phyloP scores from a whole-genome alignment of 2,113 vertebrate genomes.

The Oryzias curvinotus region DNA sequence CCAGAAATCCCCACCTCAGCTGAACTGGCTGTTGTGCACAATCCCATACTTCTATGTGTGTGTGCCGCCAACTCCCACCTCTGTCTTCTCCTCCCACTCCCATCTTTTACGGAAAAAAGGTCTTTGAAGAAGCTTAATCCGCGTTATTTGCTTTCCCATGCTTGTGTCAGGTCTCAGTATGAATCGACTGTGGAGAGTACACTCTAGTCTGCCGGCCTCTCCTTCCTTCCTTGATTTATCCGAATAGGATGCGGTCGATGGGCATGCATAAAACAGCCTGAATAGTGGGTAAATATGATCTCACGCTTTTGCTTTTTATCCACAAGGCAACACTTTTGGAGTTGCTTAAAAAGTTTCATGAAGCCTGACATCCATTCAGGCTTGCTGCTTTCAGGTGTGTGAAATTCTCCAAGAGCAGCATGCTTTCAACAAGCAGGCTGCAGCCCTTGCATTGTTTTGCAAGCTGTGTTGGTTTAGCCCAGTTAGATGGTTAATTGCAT shows the following conservation, averaged over 20 bases:
- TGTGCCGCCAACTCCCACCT: conserved; percentile 54
- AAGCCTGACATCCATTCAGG: conserved; percentile 73
- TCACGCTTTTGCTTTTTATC: conserved; percentile 67
- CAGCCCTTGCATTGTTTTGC: conserved; percentile 64
- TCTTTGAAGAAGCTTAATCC: conserved; percentile 75
- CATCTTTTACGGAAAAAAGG: conserved; percentile 64
- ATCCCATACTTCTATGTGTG: conserved; percentile 45
- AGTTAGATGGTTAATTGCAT: conserved; percentile 66
- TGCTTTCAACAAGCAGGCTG: conserved; percentile 67
- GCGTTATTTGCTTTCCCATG: conserved; percentile 79
- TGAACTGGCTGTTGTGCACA: conserved; percentile 37
- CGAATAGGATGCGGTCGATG: conserved; percentile 76
- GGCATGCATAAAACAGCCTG: conserved; percentile 69
- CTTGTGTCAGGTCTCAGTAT: conserved; percentile 70
- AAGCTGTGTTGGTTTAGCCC: conserved; percentile 56
- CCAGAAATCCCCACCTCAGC: conserved; percentile 46
- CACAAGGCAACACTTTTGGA: conserved; percentile 67
- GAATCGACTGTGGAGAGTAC: conserved; percentile 73
- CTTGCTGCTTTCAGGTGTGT: conserved; percentile 58
- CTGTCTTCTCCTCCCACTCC: conserved; percentile 70
- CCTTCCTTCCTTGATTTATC: conserved; percentile 73
- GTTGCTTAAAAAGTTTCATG: conserved; percentile 73
- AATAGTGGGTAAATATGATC: conserved; percentile 80
- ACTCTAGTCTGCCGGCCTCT: conserved; percentile 56
- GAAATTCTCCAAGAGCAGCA: conserved; percentile 58